Percentiles rank a stretch among this genome's conserved stretches.
These are phyloP conservation scores for Pristionchus mayeri DNA, from an alignment of 2,888 invertebrate species.

Conservation along the genomic window DNA sequence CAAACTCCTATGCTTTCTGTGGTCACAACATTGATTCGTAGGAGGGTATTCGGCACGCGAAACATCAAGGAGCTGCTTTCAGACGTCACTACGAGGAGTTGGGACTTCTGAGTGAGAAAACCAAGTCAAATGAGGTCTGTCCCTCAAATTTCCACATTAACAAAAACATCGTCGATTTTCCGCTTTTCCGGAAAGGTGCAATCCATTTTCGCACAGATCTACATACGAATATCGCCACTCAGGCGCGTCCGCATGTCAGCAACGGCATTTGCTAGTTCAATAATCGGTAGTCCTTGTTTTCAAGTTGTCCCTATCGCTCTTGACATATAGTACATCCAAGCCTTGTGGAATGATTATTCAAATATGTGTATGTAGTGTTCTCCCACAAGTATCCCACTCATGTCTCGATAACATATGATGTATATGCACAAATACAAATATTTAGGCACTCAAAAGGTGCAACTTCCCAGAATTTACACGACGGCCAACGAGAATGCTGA, in stretches of 20 bases:
- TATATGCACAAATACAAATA: too few species aligned
- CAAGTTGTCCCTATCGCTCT: not conserved
- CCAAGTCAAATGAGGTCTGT: not conserved
- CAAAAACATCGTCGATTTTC: too few species aligned
- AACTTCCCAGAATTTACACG: too few species aligned
- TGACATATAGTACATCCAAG: too few species aligned
- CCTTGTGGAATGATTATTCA: too few species aligned
- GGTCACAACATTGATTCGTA: not conserved
- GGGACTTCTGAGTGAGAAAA: not conserved
- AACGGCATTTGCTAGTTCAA: not conserved
- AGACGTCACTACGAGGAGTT: not conserved
- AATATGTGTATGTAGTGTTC: not conserved
- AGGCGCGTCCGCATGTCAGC: constrained; percentile 12
- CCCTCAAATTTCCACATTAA: not conserved
- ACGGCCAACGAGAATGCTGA: not conserved
- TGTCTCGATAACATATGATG: too few species aligned
- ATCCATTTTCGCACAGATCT: not conserved
- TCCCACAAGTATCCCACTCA: too few species aligned
- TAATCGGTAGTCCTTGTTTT: not conserved
- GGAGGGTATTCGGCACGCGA: not conserved
- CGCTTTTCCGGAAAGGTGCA: not conserved
- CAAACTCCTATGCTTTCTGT: not conserved
- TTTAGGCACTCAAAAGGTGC: too few species aligned
- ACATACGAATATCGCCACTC: not conserved
- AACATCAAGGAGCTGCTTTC: not conserved